phyloP scores from a whole-genome alignment of 1,140 invertebrate genomes.

The Melitaea cinxia region DNA sequence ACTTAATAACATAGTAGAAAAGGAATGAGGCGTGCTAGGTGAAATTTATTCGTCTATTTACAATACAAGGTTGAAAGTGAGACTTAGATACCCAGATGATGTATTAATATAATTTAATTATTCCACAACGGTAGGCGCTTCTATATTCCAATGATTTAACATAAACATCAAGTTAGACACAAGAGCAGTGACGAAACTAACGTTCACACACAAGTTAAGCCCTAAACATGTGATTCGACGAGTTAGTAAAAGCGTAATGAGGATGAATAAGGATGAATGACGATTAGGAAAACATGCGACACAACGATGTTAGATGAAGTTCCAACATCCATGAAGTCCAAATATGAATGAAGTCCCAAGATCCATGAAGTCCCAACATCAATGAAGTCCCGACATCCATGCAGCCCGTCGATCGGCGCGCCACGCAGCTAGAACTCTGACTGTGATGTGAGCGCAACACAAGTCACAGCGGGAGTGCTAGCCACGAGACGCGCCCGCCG shows the following conservation, averaged over 20 bases:
- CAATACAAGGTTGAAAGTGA: not conserved
- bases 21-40: conserved; percentile 4
- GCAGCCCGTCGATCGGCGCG: conserved; percentile 48
- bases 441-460: conserved; percentile 93
- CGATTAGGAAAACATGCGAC: conserved; percentile 14
- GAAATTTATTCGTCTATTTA: conserved; percentile 2
- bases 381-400: conserved; percentile 17
- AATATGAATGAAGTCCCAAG: not conserved
- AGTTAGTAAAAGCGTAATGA: conserved; percentile 28
- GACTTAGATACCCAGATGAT: not conserved
- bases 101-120: not conserved
- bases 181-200: not conserved
- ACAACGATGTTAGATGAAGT: not conserved
- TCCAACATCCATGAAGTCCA: not conserved
- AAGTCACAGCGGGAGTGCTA: conserved; percentile 90
- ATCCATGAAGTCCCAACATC: not conserved
- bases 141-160: not conserved
- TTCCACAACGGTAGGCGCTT: not conserved
- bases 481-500: conserved; percentile 80
- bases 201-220: not conserved
- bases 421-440: conserved; percentile 94
- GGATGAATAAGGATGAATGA: not conserved
- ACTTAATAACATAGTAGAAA: not conserved
- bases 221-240: not conserved
- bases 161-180: not conserved